Base-by-base conservation (phyloP, 2,797 vertebrate species). In the Diplodus sargus region DNA sequence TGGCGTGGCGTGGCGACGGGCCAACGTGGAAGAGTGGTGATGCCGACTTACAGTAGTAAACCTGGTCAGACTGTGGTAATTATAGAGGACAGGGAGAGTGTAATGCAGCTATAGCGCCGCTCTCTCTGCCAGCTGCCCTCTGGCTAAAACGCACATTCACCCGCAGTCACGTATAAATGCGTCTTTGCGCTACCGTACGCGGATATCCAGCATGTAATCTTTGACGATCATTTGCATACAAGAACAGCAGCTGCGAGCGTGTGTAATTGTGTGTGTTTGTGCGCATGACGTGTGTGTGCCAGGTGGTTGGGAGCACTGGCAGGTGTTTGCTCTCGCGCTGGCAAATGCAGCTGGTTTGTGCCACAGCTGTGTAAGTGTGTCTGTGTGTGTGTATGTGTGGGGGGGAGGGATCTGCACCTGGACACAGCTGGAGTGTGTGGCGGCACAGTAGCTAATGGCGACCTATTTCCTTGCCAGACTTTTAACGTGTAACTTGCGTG, bases 291-390 rank as follows among this genome's bases (percentile, higher is more conserved):
- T 83, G 83, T 83, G 87, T 87, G 65, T 86, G 81, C 91, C 93
- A 93, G 92, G 93, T 94, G 93, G 87, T 89, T 75, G 57, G 74
- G 88, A 88, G 79, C 74, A 82, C 76, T 88, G 85, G 84, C 94
- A 95, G 93, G 93, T 95, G 93, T 91, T 91, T 86, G 83, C 76
- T 76, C 87, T 87, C 1, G 45, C 79, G 74, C 82, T 86, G 81
- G 85, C 82, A 81, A 91, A 88, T 83, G 85, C 94, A 93, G 91
- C 92, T 94, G 92, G 87, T 86, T 85, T 80, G 71, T 88, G 73
- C 82, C 90, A 91, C 92, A 93, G 92, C 90, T 93, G 91, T 87
- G 75, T 61, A 5, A 82, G 74, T 62, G 51, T 63, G 48, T 70
- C 61, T 49, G 61, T 45, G 43, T 52, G 48, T 65, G 48, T 66